phyloP scores from a whole-genome alignment of 2,113 vertebrate species.

The Nibea albiflora region DNA sequence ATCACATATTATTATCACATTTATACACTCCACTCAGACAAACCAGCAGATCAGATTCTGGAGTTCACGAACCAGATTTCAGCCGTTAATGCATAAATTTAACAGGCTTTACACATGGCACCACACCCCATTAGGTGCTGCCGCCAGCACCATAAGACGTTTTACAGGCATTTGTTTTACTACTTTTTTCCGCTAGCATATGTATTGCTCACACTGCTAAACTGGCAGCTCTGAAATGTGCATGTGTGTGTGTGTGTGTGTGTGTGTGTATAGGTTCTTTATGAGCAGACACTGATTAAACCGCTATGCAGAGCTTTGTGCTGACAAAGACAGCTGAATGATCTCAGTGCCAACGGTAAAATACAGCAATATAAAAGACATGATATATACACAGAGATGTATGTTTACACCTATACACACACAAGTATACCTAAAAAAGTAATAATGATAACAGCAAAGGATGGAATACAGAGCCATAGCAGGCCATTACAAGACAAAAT shows the following conservation, averaged over 20 bases:
- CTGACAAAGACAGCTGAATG: slow-evolving; percentile 44
- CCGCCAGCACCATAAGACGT: slow-evolving; percentile 33
- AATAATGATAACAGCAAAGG: not conserved
- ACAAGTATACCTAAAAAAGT: not conserved
- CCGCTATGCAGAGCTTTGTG: slow-evolving; percentile 39
- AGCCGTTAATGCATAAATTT: slow-evolving; percentile 39
- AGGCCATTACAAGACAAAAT: not conserved
- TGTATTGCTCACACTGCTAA: slow-evolving; percentile 44
- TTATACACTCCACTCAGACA: not conserved
- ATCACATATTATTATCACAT: not conserved
- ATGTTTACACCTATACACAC: not conserved
- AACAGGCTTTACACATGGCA: slow-evolving; percentile 44
- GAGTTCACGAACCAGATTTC: not conserved
- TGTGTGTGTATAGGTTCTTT: slow-evolving; percentile 44
- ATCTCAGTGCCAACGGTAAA: slow-evolving; percentile 4
- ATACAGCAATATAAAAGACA: not conserved
- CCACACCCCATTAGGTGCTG: slow-evolving; percentile 58
- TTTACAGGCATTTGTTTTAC: slow-evolving; percentile 70
- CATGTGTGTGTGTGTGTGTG: slow-evolving; percentile 21
- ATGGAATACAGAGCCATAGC: not conserved
- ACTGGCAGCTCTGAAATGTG: slow-evolving; percentile 31
- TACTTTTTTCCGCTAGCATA: slow-evolving; percentile 68
- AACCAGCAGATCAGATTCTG: not conserved
- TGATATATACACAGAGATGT: not conserved
- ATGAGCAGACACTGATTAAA: slow-evolving; percentile 62